Conservation (phyloP, 2,797 vertebrate species). For the Acestrorhynchus altus region DNA sequence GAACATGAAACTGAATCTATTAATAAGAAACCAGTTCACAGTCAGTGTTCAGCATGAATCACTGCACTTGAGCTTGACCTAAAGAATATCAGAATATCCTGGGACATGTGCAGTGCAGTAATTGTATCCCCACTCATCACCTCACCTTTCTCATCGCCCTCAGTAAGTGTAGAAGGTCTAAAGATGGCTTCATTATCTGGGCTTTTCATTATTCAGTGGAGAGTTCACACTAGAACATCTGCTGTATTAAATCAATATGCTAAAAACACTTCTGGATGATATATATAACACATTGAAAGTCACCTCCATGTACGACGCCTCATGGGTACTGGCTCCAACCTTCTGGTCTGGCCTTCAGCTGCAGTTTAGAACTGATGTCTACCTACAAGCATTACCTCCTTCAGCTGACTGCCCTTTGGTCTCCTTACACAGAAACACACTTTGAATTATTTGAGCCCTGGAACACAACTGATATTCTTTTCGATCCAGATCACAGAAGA, state of each 20-base stretch:
- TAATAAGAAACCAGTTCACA: constrained; percentile 22
- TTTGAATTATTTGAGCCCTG: too few species aligned
- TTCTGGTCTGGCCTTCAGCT: not conserved
- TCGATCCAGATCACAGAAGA: too few species aligned
- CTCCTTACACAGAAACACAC: not conserved
- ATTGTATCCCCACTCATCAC: not conserved
- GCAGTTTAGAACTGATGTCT: not conserved
- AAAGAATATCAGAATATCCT: not conserved
- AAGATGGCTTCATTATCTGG: not conserved
- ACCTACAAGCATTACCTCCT: not conserved
- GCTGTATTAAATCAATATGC: constrained; percentile 3
- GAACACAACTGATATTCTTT: too few species aligned
- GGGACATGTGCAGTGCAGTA: not conserved
- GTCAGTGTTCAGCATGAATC: not conserved
- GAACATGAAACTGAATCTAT: constrained; percentile 26
- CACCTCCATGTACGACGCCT: not conserved
- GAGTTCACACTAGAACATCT: constrained; percentile 1
- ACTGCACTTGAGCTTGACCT: not conserved
- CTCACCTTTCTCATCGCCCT: not conserved
- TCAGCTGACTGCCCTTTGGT: too few species aligned
- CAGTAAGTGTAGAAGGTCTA: constrained; percentile 3
- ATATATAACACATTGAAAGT: constrained; percentile 15
- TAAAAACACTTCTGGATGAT: not conserved
- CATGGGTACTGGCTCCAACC: not conserved
- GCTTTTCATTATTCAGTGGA: not conserved